phyloP scores from a whole-genome alignment of 1,140 invertebrate species.

The Halesus radiatus region DNA sequence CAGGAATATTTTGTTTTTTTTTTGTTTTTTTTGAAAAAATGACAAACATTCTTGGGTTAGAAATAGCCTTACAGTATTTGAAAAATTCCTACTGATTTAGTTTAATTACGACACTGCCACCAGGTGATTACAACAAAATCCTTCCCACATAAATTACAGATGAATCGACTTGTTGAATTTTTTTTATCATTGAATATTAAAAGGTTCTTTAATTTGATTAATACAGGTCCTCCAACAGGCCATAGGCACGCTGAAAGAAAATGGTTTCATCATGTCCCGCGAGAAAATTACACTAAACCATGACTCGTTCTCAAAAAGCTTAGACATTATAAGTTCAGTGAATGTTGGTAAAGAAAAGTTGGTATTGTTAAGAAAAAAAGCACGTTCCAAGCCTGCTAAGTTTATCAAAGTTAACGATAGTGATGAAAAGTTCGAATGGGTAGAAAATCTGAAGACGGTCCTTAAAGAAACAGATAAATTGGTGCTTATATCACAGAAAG shows the following conservation, averaged over 20 bases:
- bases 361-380: conserved; percentile 64
- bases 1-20: no score
- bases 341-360: conserved; percentile 65
- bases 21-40: no score
- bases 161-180: no score
- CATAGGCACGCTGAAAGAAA: conserved; percentile 62
- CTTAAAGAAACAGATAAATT: conserved; percentile 71
- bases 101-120: no score
- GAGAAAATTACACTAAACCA: conserved; percentile 63
- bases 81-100: no score
- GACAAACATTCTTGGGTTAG: no score
- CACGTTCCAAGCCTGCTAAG: conserved; percentile 64
- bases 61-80: no score
- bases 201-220: not conserved
- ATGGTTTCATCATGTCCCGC: conserved; percentile 69
- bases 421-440: conserved; percentile 64
- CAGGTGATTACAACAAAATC: no score
- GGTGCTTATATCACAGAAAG: conserved; percentile 74
- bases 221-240: conserved; percentile 64
- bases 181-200: no score
- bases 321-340: conserved; percentile 65
- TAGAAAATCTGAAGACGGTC: conserved; percentile 69
- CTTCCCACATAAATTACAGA: no score
- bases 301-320: conserved; percentile 60
- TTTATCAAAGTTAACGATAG: conserved; percentile 62